Base-by-base conservation (phyloP, 1,140 invertebrate species). In the Argopecten irradians region DNA sequence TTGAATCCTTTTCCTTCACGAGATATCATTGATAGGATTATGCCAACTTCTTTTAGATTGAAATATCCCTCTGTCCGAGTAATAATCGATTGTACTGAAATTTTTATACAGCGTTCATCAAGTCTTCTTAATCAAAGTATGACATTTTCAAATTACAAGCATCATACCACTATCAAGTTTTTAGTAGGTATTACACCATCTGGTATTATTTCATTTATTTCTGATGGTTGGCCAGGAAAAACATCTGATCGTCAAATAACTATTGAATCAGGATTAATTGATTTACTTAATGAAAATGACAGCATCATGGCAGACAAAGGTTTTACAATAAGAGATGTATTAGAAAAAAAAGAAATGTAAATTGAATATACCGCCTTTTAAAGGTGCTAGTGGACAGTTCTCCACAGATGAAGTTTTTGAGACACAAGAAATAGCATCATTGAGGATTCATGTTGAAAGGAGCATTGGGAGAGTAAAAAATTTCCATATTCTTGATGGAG, bases 401-500 rank as follows among this genome's bases (percentile, higher is more conserved):
- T 39, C 85, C 0, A 87, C 85, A 13, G 35, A 88, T 36, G 36
- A 90, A 32, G 84, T 90, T 9, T 87, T 86, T 83, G 41, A 90
- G 34, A 90, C 85, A 14, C 87, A 88, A 34, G 89, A 90, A 55
- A 90, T 90, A 28, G n/a, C n/a, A n/a, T 35, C 82, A 82, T 32
- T 88, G 0, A 32, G 89, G 9, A 88, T 90, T 9, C 87, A 90
- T 86, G 84, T 90, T 11, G 89, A 90, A 83, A 85, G 84, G 8
- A 84, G 83, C n/a, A 88, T 90, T 14, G 89, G 89, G 13, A 32
- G 87, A 82, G 84, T 88, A 0, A 88, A 85, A 43, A 85, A 34
- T 32, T 89, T 87, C 39, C 88, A 89, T 34, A 86, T 89, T 35
- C 39, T 89, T 28, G 85, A 89, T 86, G 85, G 88, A n/a, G 34